Percentiles rank a stretch among this genome's conserved stretches.
phyloP scores from a whole-genome alignment of 2,797 vertebrate genomes.

The Scarus forsteni region DNA sequence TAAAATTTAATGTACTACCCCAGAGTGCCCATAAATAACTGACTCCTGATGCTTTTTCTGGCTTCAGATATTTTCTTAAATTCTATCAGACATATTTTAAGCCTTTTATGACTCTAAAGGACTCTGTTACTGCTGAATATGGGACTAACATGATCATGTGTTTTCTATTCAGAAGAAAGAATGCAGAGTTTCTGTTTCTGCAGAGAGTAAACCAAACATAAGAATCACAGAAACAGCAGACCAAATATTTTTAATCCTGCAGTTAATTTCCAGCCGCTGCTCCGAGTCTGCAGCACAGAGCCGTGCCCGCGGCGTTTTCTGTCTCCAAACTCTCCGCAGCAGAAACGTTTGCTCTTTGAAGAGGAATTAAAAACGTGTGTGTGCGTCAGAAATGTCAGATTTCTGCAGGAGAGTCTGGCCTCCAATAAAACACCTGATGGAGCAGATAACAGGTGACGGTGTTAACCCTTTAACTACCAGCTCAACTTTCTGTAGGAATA shows the following conservation, averaged over 20 bases:
- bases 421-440: slow-evolving; percentile 25
- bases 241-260: slow-evolving; percentile 28
- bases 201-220: slow-evolving; percentile 7
- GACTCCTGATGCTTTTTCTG: no score
- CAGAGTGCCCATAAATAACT: no score
- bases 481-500: no score
- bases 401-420: slow-evolving; percentile 16
- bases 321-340: slow-evolving; percentile 41
- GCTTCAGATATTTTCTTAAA: no score
- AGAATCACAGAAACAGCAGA: slow-evolving; percentile 26
- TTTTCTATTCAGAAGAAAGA: no score
- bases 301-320: slow-evolving; percentile 39
- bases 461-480: slow-evolving; percentile 37
- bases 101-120: no score
- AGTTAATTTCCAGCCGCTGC: slow-evolving; percentile 41
- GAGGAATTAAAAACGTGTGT: slow-evolving; percentile 70
- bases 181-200: neutral
- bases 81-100: no score
- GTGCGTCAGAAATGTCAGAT: slow-evolving; percentile 51
- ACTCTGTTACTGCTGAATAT: no score
- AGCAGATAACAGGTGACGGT: slow-evolving; percentile 27
- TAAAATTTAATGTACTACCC: no score
- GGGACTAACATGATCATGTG: no score
- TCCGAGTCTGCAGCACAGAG: slow-evolving; percentile 33
- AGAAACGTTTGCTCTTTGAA: slow-evolving; percentile 65